Conservation (phyloP, 1,140 invertebrate genomes). For the Drosophila quadrilineata region DNA sequence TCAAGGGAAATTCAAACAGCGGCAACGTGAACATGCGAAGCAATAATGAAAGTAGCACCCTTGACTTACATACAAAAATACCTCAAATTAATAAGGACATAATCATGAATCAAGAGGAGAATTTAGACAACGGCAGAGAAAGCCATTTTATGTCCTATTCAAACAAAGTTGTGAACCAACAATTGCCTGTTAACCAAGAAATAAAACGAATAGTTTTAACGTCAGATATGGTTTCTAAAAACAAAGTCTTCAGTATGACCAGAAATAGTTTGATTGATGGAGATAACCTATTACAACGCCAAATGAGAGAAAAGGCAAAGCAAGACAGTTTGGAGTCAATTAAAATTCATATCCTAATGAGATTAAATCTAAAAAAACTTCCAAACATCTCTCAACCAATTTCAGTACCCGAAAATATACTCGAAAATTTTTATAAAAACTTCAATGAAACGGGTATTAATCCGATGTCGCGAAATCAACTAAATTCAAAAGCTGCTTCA, state of each 20-base stretch:
- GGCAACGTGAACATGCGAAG: neutral
- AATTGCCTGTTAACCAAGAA: too few species aligned
- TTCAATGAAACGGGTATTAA: constrained; percentile 38
- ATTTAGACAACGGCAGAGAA: neutral
- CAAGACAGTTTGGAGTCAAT: constrained; percentile 71
- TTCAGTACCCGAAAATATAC: constrained; percentile 59
- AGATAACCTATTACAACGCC: constrained; percentile 54
- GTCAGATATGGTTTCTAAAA: neutral
- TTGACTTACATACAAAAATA: neutral
- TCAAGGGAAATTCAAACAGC: constrained; percentile 2
- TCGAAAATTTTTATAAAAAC: constrained; percentile 67
- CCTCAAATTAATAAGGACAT: neutral
- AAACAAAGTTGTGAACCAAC: constrained; percentile 13
- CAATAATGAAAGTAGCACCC: constrained; percentile 6
- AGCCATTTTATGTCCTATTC: neutral
- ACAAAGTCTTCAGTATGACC: constrained; percentile 37
- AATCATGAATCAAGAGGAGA: neutral
- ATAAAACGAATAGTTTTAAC: neutral
- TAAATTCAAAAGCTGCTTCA: neutral
- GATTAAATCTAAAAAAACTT: constrained; percentile 58
- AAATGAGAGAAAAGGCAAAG: constrained; percentile 65
- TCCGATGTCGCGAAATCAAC: neutral
- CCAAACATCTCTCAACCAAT: constrained; percentile 71
- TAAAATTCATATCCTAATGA: constrained; percentile 71
- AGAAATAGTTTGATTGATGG: constrained; percentile 47